Conservation (phyloP, 2,888 invertebrate genomes). For the Andrena praecox region DNA sequence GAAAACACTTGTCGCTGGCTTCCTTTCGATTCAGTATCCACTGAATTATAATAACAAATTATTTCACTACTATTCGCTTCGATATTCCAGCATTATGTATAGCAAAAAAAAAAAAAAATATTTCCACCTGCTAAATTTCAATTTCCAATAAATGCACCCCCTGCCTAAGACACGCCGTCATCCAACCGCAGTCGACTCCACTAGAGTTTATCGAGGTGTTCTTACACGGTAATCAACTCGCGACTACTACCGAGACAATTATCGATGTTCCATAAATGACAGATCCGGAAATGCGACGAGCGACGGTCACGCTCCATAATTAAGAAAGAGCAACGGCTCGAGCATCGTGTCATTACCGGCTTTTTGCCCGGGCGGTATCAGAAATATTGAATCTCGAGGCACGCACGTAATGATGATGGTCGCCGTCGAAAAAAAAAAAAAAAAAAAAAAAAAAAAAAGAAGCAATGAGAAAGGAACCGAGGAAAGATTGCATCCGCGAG, state of each 20-base stretch:
- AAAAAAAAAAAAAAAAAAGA: no score
- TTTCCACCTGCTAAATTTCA: no score
- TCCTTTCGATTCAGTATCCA: no score
- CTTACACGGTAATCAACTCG: neutral
- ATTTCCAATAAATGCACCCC: neutral
- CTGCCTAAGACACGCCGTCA: neutral
- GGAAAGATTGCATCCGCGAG: neutral
- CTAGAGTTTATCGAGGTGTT: neutral
- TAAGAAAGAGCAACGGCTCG: conserved; percentile 22
- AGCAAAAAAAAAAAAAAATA: no score
- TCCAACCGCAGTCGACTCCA: neutral
- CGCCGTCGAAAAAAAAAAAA: neutral
- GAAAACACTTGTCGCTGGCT: no score
- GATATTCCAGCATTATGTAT: neutral
- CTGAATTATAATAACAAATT: no score
- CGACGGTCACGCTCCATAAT: conserved; percentile 46
- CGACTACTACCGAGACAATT: neutral
- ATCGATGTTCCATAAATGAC: neutral
- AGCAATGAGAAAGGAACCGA: conserved; percentile 4
- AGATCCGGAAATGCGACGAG: conserved; percentile 16
- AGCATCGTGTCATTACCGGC: neutral
- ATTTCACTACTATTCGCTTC: no score
- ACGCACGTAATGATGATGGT: conserved; percentile 47
- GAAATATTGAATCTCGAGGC: conserved; percentile 46
- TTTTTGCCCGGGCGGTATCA: conserved; percentile 11